phyloP scores from a whole-genome alignment of 2,888 invertebrate species.

The Sympetrum striolatum region DNA sequence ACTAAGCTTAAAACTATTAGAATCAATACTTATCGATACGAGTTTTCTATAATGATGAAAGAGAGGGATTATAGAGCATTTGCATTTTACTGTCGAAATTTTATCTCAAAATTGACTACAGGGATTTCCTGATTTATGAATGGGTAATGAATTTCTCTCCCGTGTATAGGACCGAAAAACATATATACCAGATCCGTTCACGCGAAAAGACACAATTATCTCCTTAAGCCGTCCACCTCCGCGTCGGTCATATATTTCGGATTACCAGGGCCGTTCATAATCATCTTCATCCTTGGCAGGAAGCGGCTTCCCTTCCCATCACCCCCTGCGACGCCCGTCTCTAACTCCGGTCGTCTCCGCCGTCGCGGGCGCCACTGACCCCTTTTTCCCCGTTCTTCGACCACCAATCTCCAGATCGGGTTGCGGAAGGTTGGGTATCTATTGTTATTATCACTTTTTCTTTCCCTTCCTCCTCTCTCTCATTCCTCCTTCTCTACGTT shows the following conservation, averaged over 20 bases:
- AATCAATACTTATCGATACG: too few relatives aligned
- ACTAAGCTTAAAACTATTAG: too few relatives aligned
- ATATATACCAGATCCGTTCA: too few relatives aligned
- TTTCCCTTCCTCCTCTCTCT: not conserved
- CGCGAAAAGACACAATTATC: not conserved
- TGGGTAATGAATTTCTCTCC: too few relatives aligned
- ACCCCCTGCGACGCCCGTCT: slow-evolving; percentile 24
- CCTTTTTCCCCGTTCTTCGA: not conserved
- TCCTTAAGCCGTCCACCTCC: not conserved
- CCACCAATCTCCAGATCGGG: slow-evolving; percentile 16
- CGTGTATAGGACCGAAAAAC: too few relatives aligned
- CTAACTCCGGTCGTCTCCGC: slow-evolving; percentile 34
- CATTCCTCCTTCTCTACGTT: not conserved
- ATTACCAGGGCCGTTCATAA: not conserved
- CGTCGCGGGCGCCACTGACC: slow-evolving; percentile 34
- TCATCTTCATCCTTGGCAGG: not conserved
- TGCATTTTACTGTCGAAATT: too few relatives aligned
- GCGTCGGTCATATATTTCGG: not conserved
- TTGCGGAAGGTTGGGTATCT: slow-evolving; percentile 36
- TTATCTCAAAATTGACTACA: too few relatives aligned
- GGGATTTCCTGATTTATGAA: too few relatives aligned
- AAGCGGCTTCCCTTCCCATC: not conserved
- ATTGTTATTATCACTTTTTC: slow-evolving; percentile 33
- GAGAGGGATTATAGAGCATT: too few relatives aligned
- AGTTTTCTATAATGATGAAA: too few relatives aligned